These are phyloP conservation scores for Macrophya annulata DNA, from an alignment of 2,888 invertebrate genomes.

Conservation along the genomic window DNA sequence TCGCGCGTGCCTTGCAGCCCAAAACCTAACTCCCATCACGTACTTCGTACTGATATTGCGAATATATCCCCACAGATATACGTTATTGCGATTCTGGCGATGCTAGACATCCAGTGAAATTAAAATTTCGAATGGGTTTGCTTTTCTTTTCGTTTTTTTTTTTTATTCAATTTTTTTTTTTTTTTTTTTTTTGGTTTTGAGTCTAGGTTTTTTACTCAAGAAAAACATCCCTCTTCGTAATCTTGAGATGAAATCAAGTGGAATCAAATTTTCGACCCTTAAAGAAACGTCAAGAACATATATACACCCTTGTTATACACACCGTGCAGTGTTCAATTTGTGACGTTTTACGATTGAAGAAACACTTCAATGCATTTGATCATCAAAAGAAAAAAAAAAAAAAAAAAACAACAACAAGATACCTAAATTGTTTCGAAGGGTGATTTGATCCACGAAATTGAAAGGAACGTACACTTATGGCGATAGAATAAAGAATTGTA, in stretches of 20 bases:
- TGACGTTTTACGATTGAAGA: background rate
- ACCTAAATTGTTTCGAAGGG: background rate
- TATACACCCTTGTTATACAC: background rate
- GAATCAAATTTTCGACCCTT: background rate
- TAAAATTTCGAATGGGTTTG: background rate
- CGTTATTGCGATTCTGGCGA: background rate
- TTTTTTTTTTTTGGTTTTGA: background rate
- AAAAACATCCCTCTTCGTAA: background rate
- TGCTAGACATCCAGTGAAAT: background rate
- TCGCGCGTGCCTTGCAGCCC: constrained; percentile 43
- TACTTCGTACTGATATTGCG: constrained; percentile 42
- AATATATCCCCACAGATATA: constrained; percentile 12
- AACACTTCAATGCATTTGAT: background rate
- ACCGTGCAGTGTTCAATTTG: background rate
- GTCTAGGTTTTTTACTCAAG: background rate
- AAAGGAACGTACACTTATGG: background rate
- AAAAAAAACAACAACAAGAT: background rate
- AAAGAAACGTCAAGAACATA: background rate
- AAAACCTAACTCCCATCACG: constrained; percentile 8
- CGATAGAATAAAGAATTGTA: background rate
- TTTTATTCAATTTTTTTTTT: background rate
- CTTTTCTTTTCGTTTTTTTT: background rate
- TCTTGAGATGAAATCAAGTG: background rate
- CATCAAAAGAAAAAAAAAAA: background rate
- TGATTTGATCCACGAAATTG: background rate